Base-by-base conservation (phyloP, 2,888 invertebrate species). In the Xiphydria camelus region DNA sequence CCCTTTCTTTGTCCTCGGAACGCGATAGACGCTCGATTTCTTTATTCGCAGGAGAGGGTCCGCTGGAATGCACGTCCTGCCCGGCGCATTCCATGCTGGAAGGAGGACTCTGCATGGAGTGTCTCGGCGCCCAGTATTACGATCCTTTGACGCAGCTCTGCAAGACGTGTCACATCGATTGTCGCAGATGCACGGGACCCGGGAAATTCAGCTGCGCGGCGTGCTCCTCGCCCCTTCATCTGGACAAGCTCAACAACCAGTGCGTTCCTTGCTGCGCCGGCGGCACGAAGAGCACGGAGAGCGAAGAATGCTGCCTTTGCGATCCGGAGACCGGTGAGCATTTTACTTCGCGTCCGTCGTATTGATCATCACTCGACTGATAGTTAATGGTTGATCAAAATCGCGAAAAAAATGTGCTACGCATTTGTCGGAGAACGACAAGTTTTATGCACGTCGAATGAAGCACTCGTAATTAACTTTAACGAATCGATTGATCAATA, bases 1-100 rank as follows among this genome's bases (percentile, higher is more conserved):
- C n/a, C n/a, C n/a, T n/a, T n/a, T n/a, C n/a, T n/a, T n/a, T n/a
- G n/a, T n/a, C n/a, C n/a, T n/a, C n/a, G n/a, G n/a, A n/a, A n/a
- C n/a, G n/a, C n/a, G n/a, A n/a, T n/a, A n/a, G n/a, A n/a, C n/a
- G n/a, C n/a, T n/a, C n/a, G n/a, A n/a, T n/a, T n/a, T n/a, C n/a
- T n/a, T n/a, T n/a, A n/a, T n/a, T n/a, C n/a, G n/a, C n/a, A 83
- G 83, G 86, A 51, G 86, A 88, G 39, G 88, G 88, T 0, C 88
- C 88, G 0, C 76, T 87, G 37, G 83, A 85, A 62, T 89, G 89
- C 73, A 86, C 84, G 29, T 84, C 88, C 1, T 89, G 89, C 55
- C 87, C 86, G 0, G 77, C 83, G 0, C 85, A 84, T 64, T 86
- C 84, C 64, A 87, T 87, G 85, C 74, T 88, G 6, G 86, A 87